Evolutionary conservation across 2,113 vertebrate species (phyloP), one percentile per base, ranked within the genome.

Genomic region (Dicerorhinus sumatrensis): DNA sequence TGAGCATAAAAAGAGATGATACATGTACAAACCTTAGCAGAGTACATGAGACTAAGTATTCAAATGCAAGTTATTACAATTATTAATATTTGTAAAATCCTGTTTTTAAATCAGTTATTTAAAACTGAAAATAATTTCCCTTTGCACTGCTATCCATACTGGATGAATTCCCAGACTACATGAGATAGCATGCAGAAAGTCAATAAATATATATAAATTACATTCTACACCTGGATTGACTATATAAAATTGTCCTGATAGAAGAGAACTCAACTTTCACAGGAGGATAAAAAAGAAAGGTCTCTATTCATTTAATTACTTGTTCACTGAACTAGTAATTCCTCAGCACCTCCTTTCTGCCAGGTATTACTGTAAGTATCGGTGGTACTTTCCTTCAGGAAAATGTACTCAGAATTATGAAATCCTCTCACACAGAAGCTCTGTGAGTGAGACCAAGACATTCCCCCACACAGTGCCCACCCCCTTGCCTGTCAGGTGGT

Each of bases 31-130:
- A 8, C 48, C 13, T 60, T 89, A 82, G 25, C 20, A 93, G n/a
- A 88, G n/a, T 62, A 65, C 48, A 17, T 54, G 36, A 94, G 69
- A 91, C 48, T 23, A 89, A 67, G 36, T 79, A 90, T 77, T 92
- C 36, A 94, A 77, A 51, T 77, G 56, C 69, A 8, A 77, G 27
- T 73, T 81, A 72, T 84, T 51, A 46, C 6, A 42, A 9, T 80
- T 13, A 42, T 23, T 70, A 80, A 27, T 58, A 46, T 75, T 90
- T 94, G 4, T 79, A 65, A 92, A 87, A 69, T 92, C n/a, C 20
- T 65, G 14, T 82, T 96, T 91, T 89, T 51, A 80, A 93, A 75
- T 85, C 3, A 33, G 17, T 89, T 82, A 69, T 51, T 93, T 90
- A 77, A 94, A 95, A 94, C 14, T 91, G 36, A 76, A 93, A 91